phyloP scores from a whole-genome alignment of 2,888 invertebrate species.

The Alcis repandata region DNA sequence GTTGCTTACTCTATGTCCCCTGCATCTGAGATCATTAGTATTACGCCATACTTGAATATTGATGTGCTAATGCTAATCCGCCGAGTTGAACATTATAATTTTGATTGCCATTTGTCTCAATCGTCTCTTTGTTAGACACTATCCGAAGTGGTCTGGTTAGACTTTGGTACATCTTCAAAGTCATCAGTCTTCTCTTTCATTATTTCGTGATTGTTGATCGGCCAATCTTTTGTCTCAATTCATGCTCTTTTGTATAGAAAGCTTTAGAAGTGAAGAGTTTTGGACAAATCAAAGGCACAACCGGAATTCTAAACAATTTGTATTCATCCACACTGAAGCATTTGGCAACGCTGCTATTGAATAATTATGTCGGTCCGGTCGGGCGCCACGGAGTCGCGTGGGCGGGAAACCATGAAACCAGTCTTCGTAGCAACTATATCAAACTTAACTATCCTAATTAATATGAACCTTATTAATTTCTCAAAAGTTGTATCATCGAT shows the following conservation, averaged over 20 bases:
- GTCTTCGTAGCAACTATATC: slow-evolving; percentile 71
- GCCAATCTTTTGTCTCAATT: neutral
- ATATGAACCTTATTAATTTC: slow-evolving; percentile 35
- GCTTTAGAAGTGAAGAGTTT: slow-evolving; percentile 7
- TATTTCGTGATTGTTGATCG: too few relatives aligned
- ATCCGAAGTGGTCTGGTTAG: neutral
- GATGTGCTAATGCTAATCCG: slow-evolving; percentile 31
- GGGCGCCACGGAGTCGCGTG: slow-evolving; percentile 84
- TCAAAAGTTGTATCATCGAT: neutral
- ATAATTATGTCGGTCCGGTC: slow-evolving; percentile 70
- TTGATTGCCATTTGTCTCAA: neutral
- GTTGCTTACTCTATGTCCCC: slow-evolving; percentile 45
- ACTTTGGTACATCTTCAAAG: neutral
- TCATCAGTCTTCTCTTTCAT: neutral
- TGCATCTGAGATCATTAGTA: slow-evolving; percentile 37
- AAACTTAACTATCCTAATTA: slow-evolving; percentile 63
- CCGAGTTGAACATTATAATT: neutral
- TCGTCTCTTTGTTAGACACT: neutral
- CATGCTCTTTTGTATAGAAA: slow-evolving; percentile 3
- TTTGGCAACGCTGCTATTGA: slow-evolving; percentile 69
- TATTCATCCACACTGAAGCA: slow-evolving; percentile 49
- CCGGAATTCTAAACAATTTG: slow-evolving; percentile 33
- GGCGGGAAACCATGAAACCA: slow-evolving; percentile 86
- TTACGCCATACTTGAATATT: slow-evolving; percentile 36
- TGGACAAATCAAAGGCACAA: slow-evolving; percentile 10